A percentile compares a stretch with the other conserved stretches of the same genome.
Evolutionary conservation across 2,888 invertebrate species (phyloP).

Genomic region (Peribatodes rhomboidaria): DNA sequence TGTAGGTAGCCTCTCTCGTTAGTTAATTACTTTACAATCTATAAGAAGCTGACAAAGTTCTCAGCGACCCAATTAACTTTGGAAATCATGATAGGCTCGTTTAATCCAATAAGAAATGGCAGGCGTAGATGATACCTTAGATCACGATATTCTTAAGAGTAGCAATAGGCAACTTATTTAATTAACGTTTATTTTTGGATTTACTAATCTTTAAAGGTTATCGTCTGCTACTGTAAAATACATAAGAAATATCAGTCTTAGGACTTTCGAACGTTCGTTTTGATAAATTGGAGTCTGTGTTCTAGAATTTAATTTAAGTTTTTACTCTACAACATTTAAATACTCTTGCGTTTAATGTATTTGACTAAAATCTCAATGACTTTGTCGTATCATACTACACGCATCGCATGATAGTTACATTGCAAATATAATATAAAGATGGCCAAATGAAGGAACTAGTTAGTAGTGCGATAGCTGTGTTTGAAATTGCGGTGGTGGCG

Average conservation of each 20-base stretch:
- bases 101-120: slow-evolving; percentile 20
- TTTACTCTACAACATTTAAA: no score
- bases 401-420: no score
- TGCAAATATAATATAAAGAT: no score
- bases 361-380: no score
- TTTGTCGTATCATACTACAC: no score
- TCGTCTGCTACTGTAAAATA: neutral
- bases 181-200: slow-evolving; percentile 11
- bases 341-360: no score
- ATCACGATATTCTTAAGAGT: slow-evolving; percentile 1
- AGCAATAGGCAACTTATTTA: slow-evolving; percentile 12
- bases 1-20: neutral
- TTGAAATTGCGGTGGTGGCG: neutral
- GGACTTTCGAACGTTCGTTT: no score
- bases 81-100: slow-evolving; percentile 9
- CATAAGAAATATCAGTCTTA: no score
- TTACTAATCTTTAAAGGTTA: neutral
- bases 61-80: slow-evolving; percentile 8
- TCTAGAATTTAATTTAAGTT: no score
- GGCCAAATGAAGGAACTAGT: no score
- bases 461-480: no score
- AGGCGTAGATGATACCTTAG: slow-evolving; percentile 8
- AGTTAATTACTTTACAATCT: slow-evolving; percentile 11
- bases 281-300: no score
- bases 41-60: slow-evolving; percentile 13